Evolutionary conservation across 1,140 invertebrate genomes (phyloP).

Genomic region (Bicyclus anynana): DNA sequence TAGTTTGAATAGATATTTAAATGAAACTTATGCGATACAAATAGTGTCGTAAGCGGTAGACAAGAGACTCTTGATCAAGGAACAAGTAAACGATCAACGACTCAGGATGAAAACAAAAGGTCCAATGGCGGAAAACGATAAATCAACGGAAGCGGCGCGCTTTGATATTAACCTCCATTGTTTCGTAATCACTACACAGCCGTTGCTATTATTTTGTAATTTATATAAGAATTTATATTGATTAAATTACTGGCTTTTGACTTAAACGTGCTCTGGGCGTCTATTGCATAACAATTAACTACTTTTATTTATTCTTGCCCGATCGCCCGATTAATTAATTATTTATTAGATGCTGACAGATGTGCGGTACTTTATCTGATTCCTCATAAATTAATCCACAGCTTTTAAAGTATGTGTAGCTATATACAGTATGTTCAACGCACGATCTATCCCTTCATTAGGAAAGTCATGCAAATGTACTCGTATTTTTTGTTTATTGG

Average conservation of each 20-base stretch:
- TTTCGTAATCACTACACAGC: slow-evolving; percentile 41
- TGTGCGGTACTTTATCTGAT: no score
- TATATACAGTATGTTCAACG: no score
- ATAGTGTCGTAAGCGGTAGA: slow-evolving; percentile 2
- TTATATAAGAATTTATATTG: slow-evolving; percentile 3
- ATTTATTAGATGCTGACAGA: no score
- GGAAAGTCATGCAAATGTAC: no score
- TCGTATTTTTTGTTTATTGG: no score
- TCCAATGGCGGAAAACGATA: slow-evolving; percentile 48
- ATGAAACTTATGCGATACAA: neutral
- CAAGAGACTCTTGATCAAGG: slow-evolving; percentile 42
- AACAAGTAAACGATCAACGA: slow-evolving; percentile 42
- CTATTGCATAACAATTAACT: neutral
- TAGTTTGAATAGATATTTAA: neutral
- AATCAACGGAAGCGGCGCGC: slow-evolving; percentile 54
- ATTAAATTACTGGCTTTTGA: slow-evolving; percentile 1
- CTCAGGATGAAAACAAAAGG: slow-evolving; percentile 46
- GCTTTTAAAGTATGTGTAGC: no score
- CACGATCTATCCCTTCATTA: no score
- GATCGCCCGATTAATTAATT: neutral
- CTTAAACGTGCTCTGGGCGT: neutral
- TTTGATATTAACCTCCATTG: slow-evolving; percentile 51
- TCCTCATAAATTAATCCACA: no score
- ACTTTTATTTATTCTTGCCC: neutral
- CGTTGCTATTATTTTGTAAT: slow-evolving; percentile 14